Percentiles rank a stretch among this genome's conserved stretches.
phyloP scores from a whole-genome alignment of 2,797 vertebrate species.

The Xenopus petersii region DNA sequence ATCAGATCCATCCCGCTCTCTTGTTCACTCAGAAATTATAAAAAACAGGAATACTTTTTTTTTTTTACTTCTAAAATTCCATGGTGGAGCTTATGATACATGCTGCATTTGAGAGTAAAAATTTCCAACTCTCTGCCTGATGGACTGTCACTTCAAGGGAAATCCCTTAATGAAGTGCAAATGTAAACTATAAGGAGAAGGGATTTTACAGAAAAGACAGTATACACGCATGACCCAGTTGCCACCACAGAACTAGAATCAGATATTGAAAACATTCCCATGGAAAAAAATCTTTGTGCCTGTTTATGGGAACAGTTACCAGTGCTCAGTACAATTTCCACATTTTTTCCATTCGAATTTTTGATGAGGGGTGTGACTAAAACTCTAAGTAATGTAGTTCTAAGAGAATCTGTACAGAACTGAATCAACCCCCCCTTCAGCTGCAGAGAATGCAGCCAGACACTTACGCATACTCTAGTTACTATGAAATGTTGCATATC shows the following conservation, averaged over 20 bases:
- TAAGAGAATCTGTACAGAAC: not conserved
- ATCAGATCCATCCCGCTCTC: too few relatives aligned
- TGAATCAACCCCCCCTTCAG: not conserved
- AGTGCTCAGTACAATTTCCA: conserved; percentile 31
- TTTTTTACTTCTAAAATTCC: too few relatives aligned
- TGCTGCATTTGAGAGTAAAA: too few relatives aligned
- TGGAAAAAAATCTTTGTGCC: conserved; percentile 32
- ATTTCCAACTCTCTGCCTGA: too few relatives aligned
- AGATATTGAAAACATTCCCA: conserved; percentile 37
- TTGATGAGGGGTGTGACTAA: conserved; percentile 5
- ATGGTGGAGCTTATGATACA: too few relatives aligned
- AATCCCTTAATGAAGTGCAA: too few relatives aligned
- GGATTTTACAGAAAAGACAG: not conserved
- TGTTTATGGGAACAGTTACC: conserved; percentile 36
- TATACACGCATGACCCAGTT: not conserved
- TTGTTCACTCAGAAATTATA: too few relatives aligned
- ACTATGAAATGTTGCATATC: not conserved
- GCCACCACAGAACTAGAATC: conserved; percentile 28
- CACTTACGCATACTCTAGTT: not conserved
- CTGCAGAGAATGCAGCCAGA: too few relatives aligned
- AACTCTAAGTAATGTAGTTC: conserved; percentile 4
- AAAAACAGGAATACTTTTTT: too few relatives aligned
- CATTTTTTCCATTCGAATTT: conserved; percentile 35
- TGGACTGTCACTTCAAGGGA: too few relatives aligned
- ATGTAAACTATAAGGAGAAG: too few relatives aligned